Evolutionary conservation across 2,113 vertebrate genomes (phyloP).

Genomic region (Rhynchopsitta pachyrhyncha): DNA sequence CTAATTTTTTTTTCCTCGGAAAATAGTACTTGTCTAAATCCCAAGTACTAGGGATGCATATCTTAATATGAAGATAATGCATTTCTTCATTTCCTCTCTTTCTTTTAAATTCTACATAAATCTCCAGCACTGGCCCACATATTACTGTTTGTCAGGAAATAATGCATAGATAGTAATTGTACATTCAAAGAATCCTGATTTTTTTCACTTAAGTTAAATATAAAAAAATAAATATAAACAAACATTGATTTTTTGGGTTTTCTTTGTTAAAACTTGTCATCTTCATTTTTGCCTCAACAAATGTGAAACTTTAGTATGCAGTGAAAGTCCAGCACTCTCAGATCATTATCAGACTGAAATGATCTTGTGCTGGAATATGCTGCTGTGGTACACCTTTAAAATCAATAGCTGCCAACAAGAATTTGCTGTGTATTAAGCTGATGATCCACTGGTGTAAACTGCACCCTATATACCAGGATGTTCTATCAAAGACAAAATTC

Average conservation of each 20-base stretch:
- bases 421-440: background rate
- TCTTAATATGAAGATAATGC: background rate
- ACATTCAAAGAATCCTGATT: background rate
- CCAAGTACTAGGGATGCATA: background rate
- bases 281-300: background rate
- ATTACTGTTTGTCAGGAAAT: background rate
- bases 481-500: background rate
- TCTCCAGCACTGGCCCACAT: background rate
- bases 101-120: background rate
- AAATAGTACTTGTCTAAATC: background rate
- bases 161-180: background rate
- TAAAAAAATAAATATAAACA: background rate
- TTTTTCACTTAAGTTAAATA: background rate
- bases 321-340: background rate
- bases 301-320: background rate
- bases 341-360: background rate
- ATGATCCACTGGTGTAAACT: background rate
- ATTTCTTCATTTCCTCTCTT: background rate
- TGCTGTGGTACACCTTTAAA: background rate
- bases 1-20: background rate
- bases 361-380: background rate
- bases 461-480: background rate
- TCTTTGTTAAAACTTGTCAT: background rate
- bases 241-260: background rate
- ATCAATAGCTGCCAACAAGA: conserved; percentile 36